phyloP scores from a whole-genome alignment of 2,113 vertebrate species.

The Cottus gobio region DNA sequence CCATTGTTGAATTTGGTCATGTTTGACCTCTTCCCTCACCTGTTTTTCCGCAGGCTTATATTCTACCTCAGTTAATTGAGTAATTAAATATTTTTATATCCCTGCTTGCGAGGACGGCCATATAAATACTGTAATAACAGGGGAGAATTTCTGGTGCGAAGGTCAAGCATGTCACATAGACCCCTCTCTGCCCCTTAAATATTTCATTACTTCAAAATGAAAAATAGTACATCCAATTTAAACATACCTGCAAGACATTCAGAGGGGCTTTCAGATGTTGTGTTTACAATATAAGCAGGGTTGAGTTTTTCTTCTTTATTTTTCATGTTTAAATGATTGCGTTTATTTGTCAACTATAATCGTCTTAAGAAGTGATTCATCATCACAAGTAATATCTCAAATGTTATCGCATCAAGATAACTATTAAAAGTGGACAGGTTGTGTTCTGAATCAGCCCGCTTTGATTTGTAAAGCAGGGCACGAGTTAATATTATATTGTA shows the following conservation, averaged over 20 bases:
- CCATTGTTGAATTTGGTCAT: slow-evolving; percentile 53
- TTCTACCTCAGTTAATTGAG: slow-evolving; percentile 82
- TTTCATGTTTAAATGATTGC: slow-evolving; percentile 29
- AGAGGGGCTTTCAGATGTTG: slow-evolving; percentile 42
- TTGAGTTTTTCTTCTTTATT: not conserved
- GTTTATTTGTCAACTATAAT: slow-evolving; percentile 41
- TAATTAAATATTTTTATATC: slow-evolving; percentile 83
- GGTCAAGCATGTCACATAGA: slow-evolving; percentile 72
- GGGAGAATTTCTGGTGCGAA: slow-evolving; percentile 76
- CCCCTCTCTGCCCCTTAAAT: slow-evolving; percentile 77
- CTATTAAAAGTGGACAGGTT: slow-evolving; percentile 9
- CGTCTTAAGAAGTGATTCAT: slow-evolving; percentile 14
- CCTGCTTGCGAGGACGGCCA: slow-evolving; percentile 61
- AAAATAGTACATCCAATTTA: slow-evolving; percentile 80
- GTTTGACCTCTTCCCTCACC: slow-evolving; percentile 58
- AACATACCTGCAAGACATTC: slow-evolving; percentile 77
- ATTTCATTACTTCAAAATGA: slow-evolving; percentile 84
- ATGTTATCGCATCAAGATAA: slow-evolving; percentile 11
- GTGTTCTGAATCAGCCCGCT: slow-evolving; percentile 2
- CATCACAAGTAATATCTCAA: slow-evolving; percentile 5
- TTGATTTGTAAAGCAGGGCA: slow-evolving; percentile 5
- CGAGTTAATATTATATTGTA: not conserved
- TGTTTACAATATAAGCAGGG: slow-evolving; percentile 54
- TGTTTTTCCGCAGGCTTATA: slow-evolving; percentile 72
- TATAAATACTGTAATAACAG: slow-evolving; percentile 83